These are phyloP conservation scores for Neopelma chrysocephalum DNA, from an alignment of 2,797 vertebrate species.

Conservation along the genomic window DNA sequence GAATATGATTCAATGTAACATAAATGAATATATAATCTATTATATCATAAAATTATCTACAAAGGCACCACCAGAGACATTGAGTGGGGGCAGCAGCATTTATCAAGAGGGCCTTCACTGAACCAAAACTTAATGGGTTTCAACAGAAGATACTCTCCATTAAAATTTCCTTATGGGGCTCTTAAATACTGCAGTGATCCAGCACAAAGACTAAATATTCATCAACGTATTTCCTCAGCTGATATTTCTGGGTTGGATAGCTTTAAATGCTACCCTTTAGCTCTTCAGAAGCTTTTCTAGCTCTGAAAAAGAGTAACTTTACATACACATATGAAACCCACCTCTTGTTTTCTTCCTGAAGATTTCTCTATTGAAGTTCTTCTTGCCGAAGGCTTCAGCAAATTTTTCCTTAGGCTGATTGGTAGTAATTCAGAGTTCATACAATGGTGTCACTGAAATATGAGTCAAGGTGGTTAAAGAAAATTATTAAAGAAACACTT, in stretches of 20 bases:
- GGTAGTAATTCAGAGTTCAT: not conserved
- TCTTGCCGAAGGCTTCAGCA: not conserved
- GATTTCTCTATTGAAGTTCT: not conserved
- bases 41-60: not conserved
- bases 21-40: not conserved
- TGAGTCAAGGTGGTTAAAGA: not conserved
- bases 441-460: not conserved
- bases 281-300: not conserved
- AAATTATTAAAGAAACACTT: not conserved
- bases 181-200: not conserved
- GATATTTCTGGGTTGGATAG: not conserved
- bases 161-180: not conserved
- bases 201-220: not conserved
- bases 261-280: not conserved
- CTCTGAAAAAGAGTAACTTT: not conserved
- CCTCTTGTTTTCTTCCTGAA: not conserved
- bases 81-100: not conserved
- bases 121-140: not conserved
- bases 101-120: not conserved
- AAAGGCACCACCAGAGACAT: not conserved
- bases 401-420: not conserved
- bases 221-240: not conserved
- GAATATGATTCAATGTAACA: not conserved
- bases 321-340: not conserved
- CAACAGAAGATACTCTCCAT: not conserved